These are phyloP conservation scores for Cataglyphis albicans DNA, from an alignment of 2,888 invertebrate species.

Conservation along the genomic window DNA sequence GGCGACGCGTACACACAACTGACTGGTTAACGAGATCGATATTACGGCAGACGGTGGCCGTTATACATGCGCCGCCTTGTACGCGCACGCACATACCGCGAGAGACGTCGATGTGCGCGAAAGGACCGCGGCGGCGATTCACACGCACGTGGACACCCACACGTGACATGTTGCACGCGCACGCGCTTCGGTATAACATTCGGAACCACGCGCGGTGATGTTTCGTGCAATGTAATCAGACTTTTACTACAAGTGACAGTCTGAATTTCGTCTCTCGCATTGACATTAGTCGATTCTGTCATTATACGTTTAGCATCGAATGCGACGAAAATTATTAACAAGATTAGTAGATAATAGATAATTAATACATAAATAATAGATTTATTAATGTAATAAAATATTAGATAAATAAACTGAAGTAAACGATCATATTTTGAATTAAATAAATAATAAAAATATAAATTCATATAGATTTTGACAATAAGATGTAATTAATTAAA, in stretches of 20 bases:
- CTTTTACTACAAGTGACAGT: background rate
- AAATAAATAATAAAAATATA: background rate
- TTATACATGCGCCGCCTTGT: slow-evolving; percentile 56
- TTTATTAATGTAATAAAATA: background rate
- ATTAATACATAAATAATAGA: background rate
- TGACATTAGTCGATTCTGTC: background rate
- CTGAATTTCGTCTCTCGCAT: background rate
- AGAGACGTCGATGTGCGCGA: slow-evolving; percentile 45
- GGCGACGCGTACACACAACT: slow-evolving; percentile 48
- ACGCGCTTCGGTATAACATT: slow-evolving; percentile 14
- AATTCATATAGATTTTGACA: background rate
- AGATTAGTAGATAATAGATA: background rate
- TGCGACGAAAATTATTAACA: background rate
- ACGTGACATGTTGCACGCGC: background rate
- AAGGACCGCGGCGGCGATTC: slow-evolving; percentile 23
- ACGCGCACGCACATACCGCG: slow-evolving; percentile 40
- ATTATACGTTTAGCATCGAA: background rate
- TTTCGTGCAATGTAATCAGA: slow-evolving; percentile 5
- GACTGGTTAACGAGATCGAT: slow-evolving; percentile 74
- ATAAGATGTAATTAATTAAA: background rate
- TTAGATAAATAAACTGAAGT: background rate
- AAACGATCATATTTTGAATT: background rate
- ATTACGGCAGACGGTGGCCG: slow-evolving; percentile 71
- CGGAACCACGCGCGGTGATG: background rate
- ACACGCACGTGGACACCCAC: slow-evolving; percentile 30